Evolutionary conservation across 1,140 invertebrate species (phyloP), one percentile per base, ranked within the genome.

Genomic region (Aphelinus certus): DNA sequence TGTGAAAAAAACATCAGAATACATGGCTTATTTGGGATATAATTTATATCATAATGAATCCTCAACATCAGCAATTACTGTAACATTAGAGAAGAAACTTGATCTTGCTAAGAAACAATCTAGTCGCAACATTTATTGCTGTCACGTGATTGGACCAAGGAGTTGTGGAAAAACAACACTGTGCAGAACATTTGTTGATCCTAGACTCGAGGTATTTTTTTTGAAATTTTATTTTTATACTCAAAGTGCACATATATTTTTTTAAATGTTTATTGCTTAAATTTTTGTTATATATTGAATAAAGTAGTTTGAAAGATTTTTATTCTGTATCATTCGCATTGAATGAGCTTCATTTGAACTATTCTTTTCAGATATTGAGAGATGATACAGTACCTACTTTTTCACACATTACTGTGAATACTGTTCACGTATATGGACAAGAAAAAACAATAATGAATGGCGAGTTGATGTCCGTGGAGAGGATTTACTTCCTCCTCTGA

Each of bases 81-180:
- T 99, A 46, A 99, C 97, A 1, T 91, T 97, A 77, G 97, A 99
- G 78, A 97, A 98, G 81, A 95, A 95, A 85, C 90, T 98, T 57
- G 98, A 99, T 88, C 88, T 98, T 68, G 93, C 94, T 57, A 99
- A 99, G 84, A 97, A 96, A 81, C 97, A 98, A 83, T 98, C 97
- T 1, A 96, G 93, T 84, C 90, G 98, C 76, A 98, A 96, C 86
- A 97, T 99, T 6, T 99, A 99, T 85, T 93, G 95, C 84, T 99
- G 98, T 88, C 96, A 99, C 88, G 96, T 99, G 1, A 97, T 99
- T 83, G 98, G 98, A 3, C 94, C 96, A 2, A 93, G 94, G 83
- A 92, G 93, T 74, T 95, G 94, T 75, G 98, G 98, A 61, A 99
- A 99, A 89, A 98, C 97, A 2, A 94, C 95, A 7, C 93, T 99